Conservation (phyloP, 2,113 vertebrate species). For the Paramormyrops kingsleyae region DNA sequence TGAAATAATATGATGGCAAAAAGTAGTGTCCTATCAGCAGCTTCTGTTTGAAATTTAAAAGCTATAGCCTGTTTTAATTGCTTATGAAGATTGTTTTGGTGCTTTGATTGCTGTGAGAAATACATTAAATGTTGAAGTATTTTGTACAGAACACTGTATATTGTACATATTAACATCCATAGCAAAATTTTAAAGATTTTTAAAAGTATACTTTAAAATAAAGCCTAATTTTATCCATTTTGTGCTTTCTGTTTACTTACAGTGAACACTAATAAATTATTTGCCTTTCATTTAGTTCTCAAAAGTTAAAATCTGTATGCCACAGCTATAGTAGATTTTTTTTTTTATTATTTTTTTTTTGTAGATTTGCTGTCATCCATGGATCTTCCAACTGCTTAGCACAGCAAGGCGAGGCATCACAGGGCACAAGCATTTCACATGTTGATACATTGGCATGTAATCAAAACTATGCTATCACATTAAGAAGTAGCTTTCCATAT, state of each 20-base stretch:
- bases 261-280: background rate
- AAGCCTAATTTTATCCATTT: constrained; percentile 64
- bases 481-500: background rate
- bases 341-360: no score
- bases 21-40: background rate
- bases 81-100: constrained; percentile 37
- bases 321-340: background rate
- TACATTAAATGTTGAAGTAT: constrained; percentile 46
- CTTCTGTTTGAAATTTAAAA: background rate
- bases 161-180: constrained; percentile 62
- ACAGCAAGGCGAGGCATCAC: background rate
- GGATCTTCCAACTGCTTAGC: background rate
- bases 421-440: background rate
- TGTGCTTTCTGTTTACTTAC: background rate
- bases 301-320: background rate
- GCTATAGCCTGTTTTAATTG: background rate
- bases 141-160: constrained; percentile 69
- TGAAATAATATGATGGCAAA: background rate
- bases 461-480: background rate
- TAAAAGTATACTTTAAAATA: constrained; percentile 70
- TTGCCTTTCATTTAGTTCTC: background rate
- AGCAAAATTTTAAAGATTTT: constrained; percentile 56
- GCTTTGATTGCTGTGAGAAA: constrained; percentile 45
- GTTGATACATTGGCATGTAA: background rate
- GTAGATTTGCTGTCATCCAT: background rate